These are phyloP conservation scores for Macaria liturata DNA, from an alignment of 2,888 invertebrate species.

Conservation along the genomic window DNA sequence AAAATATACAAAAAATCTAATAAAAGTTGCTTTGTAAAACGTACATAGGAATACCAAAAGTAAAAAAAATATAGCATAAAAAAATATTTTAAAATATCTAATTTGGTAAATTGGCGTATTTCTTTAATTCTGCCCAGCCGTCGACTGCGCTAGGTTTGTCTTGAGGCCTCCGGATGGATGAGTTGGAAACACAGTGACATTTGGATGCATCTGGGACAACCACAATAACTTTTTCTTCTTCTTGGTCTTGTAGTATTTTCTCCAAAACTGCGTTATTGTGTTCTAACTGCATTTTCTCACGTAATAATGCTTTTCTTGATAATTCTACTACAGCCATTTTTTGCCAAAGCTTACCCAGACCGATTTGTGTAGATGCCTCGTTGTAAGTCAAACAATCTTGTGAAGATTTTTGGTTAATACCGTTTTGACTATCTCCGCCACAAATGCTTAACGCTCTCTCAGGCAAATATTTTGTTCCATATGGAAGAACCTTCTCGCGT, in stretches of 20 bases:
- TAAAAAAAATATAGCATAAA: not conserved
- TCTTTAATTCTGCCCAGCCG: constrained; percentile 53
- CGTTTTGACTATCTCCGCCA: no score
- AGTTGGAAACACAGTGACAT: constrained; percentile 48
- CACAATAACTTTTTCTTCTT: constrained; percentile 41
- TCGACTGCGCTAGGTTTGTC: constrained; percentile 57
- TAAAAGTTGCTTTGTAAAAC: not conserved
- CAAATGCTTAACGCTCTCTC: no score
- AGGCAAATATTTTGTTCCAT: constrained; percentile 40
- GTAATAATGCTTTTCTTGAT: constrained; percentile 60
- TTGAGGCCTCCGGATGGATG: not conserved
- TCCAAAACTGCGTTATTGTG: constrained; percentile 60
- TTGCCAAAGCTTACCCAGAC: constrained; percentile 70
- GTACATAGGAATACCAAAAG: not conserved
- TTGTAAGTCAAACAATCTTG: constrained; percentile 62
- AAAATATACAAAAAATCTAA: not conserved
- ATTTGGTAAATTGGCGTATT: constrained; percentile 36
- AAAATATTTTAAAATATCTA: no score
- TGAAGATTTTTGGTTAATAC: constrained; percentile 45
- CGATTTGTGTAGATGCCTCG: constrained; percentile 60
- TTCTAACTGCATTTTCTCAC: constrained; percentile 64
- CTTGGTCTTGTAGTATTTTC: constrained; percentile 44
- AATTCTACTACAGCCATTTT: constrained; percentile 69
- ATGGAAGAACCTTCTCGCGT: constrained; percentile 76
- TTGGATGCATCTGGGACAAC: constrained; percentile 38